A percentile compares a stretch with the other conserved stretches of the same genome.
Conservation (phyloP, 1,140 invertebrate genomes). For the Macrobrachium rosenbergii region DNA sequence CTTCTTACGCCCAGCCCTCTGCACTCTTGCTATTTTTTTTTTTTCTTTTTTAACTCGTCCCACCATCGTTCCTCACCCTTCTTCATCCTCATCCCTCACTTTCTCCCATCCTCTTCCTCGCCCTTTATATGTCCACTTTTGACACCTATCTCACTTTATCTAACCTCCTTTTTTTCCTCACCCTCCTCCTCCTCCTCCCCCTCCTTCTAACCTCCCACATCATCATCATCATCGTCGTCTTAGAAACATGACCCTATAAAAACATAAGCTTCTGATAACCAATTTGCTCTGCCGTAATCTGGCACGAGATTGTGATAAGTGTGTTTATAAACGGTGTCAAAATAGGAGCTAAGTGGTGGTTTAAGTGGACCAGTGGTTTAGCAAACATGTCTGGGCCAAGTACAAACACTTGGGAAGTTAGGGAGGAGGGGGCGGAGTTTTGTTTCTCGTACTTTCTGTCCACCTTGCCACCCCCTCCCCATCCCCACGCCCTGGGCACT, state of each 20-base stretch:
- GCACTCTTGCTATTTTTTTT: not conserved
- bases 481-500: not conserved
- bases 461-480: not conserved
- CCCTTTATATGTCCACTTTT: not conserved
- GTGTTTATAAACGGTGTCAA: slow-evolving; percentile 47
- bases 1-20: not conserved
- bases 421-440: not conserved
- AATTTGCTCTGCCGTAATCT: slow-evolving; percentile 15
- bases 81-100: not conserved
- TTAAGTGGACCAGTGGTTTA: slow-evolving; percentile 44
- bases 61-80: not conserved
- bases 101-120: not conserved
- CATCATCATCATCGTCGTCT: not conserved
- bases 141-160: not conserved
- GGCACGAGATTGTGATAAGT: slow-evolving; percentile 25
- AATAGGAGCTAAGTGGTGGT: slow-evolving; percentile 43
- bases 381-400: slow-evolving; percentile 36
- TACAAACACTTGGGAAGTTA: slow-evolving; percentile 27
- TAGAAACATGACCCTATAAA: no score
- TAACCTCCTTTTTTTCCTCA: no score
- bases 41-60: no score
- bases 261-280: slow-evolving; percentile 19
- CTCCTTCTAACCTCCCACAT: not conserved
- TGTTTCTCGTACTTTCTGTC: not conserved
- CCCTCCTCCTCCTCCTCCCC: not conserved